Percentiles rank a stretch among this genome's conserved stretches.
phyloP scores from a whole-genome alignment of 2,888 invertebrate species.

The Mesorhabditis spiculigera region DNA sequence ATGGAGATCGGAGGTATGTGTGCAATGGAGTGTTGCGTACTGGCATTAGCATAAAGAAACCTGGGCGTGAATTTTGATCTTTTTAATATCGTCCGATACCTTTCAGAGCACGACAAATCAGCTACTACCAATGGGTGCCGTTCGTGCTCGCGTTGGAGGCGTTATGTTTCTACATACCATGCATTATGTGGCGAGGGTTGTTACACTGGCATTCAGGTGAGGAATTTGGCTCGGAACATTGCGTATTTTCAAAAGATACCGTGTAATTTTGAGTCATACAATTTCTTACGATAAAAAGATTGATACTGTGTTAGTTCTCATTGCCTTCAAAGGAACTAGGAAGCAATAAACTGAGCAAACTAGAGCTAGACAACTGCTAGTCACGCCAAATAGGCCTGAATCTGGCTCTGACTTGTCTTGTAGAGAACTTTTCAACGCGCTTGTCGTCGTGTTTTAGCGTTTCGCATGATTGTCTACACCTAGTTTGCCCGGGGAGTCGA shows the following conservation, averaged over 20 bases:
- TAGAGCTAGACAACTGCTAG: too few relatives aligned
- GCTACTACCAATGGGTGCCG: slow-evolving; percentile 60
- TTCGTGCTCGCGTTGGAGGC: slow-evolving; percentile 64
- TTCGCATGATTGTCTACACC: too few relatives aligned
- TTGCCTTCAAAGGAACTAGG: too few relatives aligned
- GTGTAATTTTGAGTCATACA: too few relatives aligned
- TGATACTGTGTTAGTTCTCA: too few relatives aligned
- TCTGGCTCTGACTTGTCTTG: too few relatives aligned
- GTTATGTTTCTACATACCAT: slow-evolving; percentile 63
- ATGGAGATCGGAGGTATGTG: slow-evolving; percentile 58
- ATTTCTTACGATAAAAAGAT: too few relatives aligned
- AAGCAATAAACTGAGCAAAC: too few relatives aligned
- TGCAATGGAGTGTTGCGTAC: slow-evolving; percentile 4
- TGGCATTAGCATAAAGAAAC: neutral
- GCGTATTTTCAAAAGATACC: neutral
- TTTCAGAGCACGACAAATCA: slow-evolving; percentile 57
- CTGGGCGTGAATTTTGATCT: neutral
- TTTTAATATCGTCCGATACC: neutral
- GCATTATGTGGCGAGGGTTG: slow-evolving; percentile 63
- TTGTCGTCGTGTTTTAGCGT: too few relatives aligned
- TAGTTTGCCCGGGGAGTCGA: too few relatives aligned
- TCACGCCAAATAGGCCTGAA: too few relatives aligned
- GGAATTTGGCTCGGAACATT: neutral
- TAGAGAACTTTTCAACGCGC: too few relatives aligned
- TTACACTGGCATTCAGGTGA: slow-evolving; percentile 61